Evolutionary conservation across 2,797 vertebrate genomes (phyloP).

Genomic region (Sternotherus odoratus): DNA sequence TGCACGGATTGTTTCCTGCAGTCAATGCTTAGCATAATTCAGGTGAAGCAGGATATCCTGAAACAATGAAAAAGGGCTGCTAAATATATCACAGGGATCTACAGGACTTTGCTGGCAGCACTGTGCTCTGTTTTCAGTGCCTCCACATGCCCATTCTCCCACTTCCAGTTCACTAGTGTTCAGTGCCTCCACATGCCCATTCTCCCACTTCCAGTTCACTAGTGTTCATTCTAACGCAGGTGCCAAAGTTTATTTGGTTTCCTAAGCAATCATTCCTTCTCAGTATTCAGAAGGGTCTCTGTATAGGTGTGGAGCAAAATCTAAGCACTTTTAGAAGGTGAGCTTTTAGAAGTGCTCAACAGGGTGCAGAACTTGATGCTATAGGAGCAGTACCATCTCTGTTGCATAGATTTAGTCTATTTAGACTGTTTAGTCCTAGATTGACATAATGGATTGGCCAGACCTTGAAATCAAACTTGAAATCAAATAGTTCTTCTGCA

Average conservation of each 20-base stretch:
- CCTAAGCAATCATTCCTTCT: background rate
- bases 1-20: background rate
- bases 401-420: background rate
- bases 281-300: background rate
- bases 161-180: background rate
- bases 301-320: background rate
- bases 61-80: background rate
- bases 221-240: background rate
- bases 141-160: background rate
- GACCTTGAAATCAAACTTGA: background rate
- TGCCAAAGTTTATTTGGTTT: background rate
- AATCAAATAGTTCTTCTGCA: background rate
- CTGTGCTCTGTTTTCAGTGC: background rate
- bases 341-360: background rate
- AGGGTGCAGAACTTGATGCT: background rate
- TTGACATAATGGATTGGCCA: background rate
- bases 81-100: background rate
- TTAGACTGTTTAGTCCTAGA: background rate
- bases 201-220: background rate
- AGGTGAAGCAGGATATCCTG: background rate
- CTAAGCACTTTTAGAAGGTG: background rate
- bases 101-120: fast-evolving
- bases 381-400: background rate
- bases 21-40: background rate
- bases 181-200: background rate